Conservation (phyloP, 2,797 vertebrate genomes). For the Enteromius fasciolatus region DNA sequence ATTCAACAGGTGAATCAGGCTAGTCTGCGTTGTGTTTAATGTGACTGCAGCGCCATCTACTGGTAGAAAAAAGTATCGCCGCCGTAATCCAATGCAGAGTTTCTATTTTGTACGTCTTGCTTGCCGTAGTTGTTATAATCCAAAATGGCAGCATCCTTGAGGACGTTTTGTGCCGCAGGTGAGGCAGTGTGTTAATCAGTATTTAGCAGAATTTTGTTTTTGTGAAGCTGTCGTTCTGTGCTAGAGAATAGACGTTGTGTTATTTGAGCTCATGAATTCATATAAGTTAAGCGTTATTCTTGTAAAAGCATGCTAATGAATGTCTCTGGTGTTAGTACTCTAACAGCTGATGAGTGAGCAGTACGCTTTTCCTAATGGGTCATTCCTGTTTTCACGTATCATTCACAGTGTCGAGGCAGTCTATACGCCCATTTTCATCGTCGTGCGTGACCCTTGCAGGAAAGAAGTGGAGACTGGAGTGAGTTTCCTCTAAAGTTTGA, state of each 20-base stretch:
- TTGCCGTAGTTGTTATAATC: constrained; percentile 48
- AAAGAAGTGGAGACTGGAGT: constrained; percentile 77
- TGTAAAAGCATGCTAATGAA: not conserved
- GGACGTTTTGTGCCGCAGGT: constrained; percentile 72
- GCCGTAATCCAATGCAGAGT: not conserved
- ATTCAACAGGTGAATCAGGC: constrained; percentile 31
- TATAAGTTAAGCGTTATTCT: not conserved
- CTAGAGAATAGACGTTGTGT: not conserved
- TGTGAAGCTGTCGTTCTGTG: not conserved
- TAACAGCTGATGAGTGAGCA: not conserved
- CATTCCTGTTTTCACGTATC: not conserved
- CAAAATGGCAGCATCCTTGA: constrained; percentile 78
- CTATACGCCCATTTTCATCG: constrained; percentile 67
- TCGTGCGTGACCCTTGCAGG: constrained; percentile 69
- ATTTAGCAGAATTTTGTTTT: not conserved
- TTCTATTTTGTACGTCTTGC: constrained; percentile 15
- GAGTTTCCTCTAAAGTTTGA: constrained; percentile 55
- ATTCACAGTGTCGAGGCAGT: constrained; percentile 65
- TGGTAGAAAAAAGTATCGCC: constrained; percentile 39
- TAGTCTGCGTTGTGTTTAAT: not conserved
- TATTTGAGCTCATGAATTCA: not conserved
- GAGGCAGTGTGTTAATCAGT: constrained; percentile 62
- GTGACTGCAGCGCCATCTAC: constrained; percentile 56
- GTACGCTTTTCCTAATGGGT: not conserved
- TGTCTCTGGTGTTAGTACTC: not conserved